A percentile compares a stretch with the other conserved stretches of the same genome.
phyloP scores from a whole-genome alignment of 64 coral and sea anemone species.

The Orbicella faveolata region DNA sequence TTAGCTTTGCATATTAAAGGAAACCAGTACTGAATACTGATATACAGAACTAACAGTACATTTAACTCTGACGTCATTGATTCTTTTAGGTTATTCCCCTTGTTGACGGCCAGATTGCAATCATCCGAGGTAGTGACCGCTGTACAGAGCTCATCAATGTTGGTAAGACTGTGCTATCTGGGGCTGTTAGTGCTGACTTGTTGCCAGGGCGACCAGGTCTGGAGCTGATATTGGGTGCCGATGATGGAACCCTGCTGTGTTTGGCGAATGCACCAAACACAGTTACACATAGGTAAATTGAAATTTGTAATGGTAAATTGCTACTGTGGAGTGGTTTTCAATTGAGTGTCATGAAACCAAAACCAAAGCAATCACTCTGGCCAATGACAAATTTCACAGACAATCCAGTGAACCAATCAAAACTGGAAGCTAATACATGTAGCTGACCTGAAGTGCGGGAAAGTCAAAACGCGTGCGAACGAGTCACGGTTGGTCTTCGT shows the following conservation, averaged over 20 bases:
- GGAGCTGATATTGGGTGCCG: constrained; percentile 45
- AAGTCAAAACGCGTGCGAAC: no score
- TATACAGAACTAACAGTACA: not conserved
- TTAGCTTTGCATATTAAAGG: not conserved
- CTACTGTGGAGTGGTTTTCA: no score
- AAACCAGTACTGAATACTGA: not conserved
- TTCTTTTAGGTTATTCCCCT: constrained; percentile 50
- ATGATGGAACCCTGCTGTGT: constrained; percentile 56
- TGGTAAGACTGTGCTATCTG: constrained; percentile 21
- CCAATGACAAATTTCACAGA: no score
- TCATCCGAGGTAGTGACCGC: constrained; percentile 61
- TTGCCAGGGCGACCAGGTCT: constrained; percentile 38
- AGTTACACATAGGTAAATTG: not conserved
- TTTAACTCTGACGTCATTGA: not conserved
- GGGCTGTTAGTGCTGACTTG: constrained; percentile 49
- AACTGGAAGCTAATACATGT: no score
- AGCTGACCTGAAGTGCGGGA: no score
- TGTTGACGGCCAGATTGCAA: constrained; percentile 53
- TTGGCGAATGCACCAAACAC: constrained; percentile 19
- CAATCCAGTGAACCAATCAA: no score
- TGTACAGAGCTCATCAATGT: constrained; percentile 59
- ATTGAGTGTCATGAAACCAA: no score
- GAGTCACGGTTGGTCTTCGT: no score
- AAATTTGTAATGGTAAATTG: no score
- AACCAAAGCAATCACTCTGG: no score